Percentiles rank a stretch among this genome's conserved stretches.
phyloP scores from a whole-genome alignment of 2,797 vertebrate genomes.

The Labeo calbasu region DNA sequence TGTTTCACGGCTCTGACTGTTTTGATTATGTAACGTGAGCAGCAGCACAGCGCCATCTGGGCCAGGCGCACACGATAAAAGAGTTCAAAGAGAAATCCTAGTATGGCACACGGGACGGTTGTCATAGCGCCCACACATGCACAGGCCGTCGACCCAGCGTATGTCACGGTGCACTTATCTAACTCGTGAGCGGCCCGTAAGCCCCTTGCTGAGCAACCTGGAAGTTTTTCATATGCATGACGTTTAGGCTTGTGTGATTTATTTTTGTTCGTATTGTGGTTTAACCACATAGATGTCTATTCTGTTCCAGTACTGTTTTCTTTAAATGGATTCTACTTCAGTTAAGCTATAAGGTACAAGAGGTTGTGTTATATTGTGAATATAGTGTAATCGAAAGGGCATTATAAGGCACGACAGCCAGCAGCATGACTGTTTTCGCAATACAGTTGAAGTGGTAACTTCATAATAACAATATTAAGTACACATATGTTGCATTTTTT shows the following conservation, averaged over 20 bases:
- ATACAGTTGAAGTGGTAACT: not conserved
- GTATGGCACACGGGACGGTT: constrained; percentile 35
- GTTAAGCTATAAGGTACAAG: not conserved
- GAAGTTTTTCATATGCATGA: not conserved
- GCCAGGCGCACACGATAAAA: constrained; percentile 67
- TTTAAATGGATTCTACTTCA: not conserved
- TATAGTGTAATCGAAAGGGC: not conserved
- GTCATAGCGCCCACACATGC: constrained; percentile 16
- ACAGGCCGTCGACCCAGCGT: constrained; percentile 10
- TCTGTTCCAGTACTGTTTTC: not conserved
- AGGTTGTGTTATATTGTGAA: not conserved
- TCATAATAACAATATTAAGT: too few species aligned
- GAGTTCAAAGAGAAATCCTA: constrained; percentile 68
- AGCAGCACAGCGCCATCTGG: constrained; percentile 74
- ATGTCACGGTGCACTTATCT: constrained; percentile 11
- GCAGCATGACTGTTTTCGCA: not conserved
- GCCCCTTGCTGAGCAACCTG: constrained; percentile 25
- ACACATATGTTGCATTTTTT: too few species aligned
- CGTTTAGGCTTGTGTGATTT: not conserved
- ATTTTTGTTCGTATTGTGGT: not conserved
- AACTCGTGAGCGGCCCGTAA: constrained; percentile 3
- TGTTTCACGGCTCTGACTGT: constrained; percentile 61
- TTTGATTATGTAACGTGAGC: constrained; percentile 74
- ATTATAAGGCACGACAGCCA: not conserved
- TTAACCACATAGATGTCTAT: not conserved